Conservation (phyloP, 2,797 vertebrate species). For the Enteromius trimaculatus region DNA sequence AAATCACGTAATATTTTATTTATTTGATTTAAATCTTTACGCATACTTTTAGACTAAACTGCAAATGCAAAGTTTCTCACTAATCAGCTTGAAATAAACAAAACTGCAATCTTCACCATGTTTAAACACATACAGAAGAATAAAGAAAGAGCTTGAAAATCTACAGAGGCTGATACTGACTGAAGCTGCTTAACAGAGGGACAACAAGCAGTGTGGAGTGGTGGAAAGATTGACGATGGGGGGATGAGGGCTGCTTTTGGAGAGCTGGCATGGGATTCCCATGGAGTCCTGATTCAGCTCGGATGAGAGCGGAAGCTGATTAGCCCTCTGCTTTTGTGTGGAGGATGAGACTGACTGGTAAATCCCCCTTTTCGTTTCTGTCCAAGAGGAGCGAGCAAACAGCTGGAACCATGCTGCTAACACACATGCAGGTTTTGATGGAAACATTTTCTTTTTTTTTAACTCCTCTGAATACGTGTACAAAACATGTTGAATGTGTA, state of each 20-base stretch:
- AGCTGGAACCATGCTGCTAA: constrained; percentile 14
- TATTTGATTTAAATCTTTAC: background rate
- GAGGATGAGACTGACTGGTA: constrained; percentile 46
- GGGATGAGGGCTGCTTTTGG: constrained; percentile 48
- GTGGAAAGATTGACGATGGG: constrained; percentile 38
- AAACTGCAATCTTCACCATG: background rate
- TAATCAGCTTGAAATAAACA: background rate
- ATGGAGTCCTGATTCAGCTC: constrained; percentile 50
- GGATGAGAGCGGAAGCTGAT: constrained; percentile 57
- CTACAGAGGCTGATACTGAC: constrained; percentile 3
- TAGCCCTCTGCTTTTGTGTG: constrained; percentile 53
- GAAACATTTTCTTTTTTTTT: background rate
- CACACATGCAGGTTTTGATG: background rate
- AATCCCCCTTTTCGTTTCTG: constrained; percentile 49
- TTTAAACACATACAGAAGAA: background rate
- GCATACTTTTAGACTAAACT: background rate
- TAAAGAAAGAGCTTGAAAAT: background rate
- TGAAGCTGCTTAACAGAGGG: constrained; percentile 24
- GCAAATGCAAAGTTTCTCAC: background rate
- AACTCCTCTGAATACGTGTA: background rate
- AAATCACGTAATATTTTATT: background rate
- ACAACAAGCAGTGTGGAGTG: constrained; percentile 36
- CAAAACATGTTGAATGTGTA: background rate
- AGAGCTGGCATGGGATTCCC: constrained; percentile 41
- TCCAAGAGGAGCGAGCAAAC: constrained; percentile 41